Evolutionary conservation across 2,797 vertebrate species (phyloP).

Genomic region (Epinephelus awoara): DNA sequence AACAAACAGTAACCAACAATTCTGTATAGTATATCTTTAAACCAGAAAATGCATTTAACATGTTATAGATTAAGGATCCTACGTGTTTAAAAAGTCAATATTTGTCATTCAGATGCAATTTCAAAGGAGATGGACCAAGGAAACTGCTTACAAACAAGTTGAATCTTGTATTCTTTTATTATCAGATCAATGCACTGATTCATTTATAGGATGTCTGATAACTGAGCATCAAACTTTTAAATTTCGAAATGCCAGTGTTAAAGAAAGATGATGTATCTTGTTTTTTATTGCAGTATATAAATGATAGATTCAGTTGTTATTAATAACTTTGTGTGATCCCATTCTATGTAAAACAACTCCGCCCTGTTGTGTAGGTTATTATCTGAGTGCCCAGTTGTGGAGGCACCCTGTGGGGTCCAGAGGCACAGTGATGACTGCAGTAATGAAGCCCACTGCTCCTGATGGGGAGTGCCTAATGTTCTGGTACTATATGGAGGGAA

Average conservation of each 20-base stretch:
- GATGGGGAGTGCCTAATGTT: slow-evolving; percentile 85
- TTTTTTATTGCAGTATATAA: background rate
- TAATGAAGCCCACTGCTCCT: slow-evolving; percentile 73
- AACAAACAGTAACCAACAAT: too few relatives aligned
- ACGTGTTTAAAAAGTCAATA: background rate
- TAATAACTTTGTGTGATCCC: background rate
- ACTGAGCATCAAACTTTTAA: background rate
- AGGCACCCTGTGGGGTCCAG: slow-evolving; percentile 63
- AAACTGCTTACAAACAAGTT: background rate
- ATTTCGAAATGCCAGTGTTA: too few relatives aligned
- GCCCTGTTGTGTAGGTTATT: slow-evolving; percentile 76
- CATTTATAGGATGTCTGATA: background rate
- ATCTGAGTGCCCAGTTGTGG: slow-evolving; percentile 85
- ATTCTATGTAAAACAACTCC: background rate
- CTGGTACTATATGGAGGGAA: slow-evolving; percentile 87
- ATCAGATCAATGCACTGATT: background rate
- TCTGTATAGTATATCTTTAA: background rate
- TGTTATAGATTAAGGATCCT: background rate
- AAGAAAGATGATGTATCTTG: too few relatives aligned
- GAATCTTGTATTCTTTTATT: background rate
- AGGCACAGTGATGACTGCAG: slow-evolving; percentile 65
- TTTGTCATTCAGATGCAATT: background rate
- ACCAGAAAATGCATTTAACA: background rate
- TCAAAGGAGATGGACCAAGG: background rate
- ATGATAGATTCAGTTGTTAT: background rate